A percentile compares a stretch with the other conserved stretches of the same genome.
Conservation (phyloP, 23 tunicate species). For the Phallusia fumigata region DNA sequence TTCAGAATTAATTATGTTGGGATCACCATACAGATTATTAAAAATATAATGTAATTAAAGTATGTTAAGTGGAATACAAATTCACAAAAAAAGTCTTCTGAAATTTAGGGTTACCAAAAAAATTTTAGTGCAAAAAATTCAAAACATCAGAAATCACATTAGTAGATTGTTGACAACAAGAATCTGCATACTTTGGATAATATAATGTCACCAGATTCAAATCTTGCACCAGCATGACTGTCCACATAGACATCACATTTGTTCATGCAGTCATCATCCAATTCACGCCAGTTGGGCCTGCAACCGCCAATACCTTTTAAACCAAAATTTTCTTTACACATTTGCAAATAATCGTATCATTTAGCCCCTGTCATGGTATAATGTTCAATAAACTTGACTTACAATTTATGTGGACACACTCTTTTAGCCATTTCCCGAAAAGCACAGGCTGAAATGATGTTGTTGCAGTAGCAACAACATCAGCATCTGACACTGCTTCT, state of each 20-base stretch:
- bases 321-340: not conserved
- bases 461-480: constrained; percentile 58
- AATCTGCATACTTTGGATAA: constrained; percentile 21
- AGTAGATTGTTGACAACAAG: not conserved
- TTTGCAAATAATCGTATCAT: too few relatives aligned
- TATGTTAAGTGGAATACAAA: too few relatives aligned
- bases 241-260: constrained; percentile 50
- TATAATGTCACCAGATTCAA: constrained; percentile 76
- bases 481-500: constrained; percentile 55
- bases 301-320: constrained; percentile 62
- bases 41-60: not conserved
- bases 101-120: too few relatives aligned
- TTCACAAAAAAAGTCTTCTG: too few relatives aligned
- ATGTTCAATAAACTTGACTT: not conserved
- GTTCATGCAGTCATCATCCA: constrained; percentile 67
- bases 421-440: constrained; percentile 54
- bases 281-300: constrained; percentile 60
- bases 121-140: too few relatives aligned
- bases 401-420: constrained; percentile 58
- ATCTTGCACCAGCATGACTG: constrained; percentile 42
- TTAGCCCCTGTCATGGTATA: too few relatives aligned
- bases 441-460: constrained; percentile 33
- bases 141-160: too few relatives aligned
- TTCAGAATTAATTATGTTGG: too few relatives aligned
- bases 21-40: too few relatives aligned